Evolutionary conservation across 2,888 invertebrate genomes (phyloP).

Genomic region (Torymus auratus): DNA sequence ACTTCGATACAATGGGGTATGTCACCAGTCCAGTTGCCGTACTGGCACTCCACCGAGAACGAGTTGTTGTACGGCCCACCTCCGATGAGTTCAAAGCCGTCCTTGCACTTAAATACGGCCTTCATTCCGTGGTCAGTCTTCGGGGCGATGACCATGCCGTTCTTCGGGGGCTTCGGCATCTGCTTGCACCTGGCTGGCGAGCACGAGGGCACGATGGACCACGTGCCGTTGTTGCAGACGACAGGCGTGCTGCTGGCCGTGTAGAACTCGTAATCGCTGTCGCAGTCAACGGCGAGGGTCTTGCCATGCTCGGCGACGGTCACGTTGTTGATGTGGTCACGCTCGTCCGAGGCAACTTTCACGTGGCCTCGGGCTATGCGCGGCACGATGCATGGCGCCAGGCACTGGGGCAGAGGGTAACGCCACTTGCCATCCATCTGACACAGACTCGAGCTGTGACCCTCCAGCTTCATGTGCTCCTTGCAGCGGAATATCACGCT

Average conservation of each 20-base stretch:
- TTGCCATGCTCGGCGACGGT: conserved; percentile 85
- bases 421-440: conserved; percentile 97
- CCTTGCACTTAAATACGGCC: conserved; percentile 94
- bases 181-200: conserved; percentile 90
- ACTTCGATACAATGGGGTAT: conserved; percentile 89
- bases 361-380: conserved; percentile 88
- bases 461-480: conserved; percentile 93
- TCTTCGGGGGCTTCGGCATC: conserved; percentile 90
- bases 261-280: conserved; percentile 88
- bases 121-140: conserved; percentile 98
- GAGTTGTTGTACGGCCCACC: conserved; percentile 82
- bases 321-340: conserved; percentile 73
- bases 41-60: conserved; percentile 90
- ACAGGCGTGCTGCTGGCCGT: conserved; percentile 84
- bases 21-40: conserved; percentile 96
- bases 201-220: conserved; percentile 94
- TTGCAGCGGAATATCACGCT: conserved; percentile 95
- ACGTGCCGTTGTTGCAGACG: conserved; percentile 95
- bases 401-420: conserved; percentile 92
- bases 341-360: conserved; percentile 79
- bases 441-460: conserved; percentile 93
- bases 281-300: conserved; percentile 87
- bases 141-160: conserved; percentile 97
- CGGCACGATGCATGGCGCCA: conserved; percentile 96
- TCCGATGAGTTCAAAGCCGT: conserved; percentile 90